Percentiles rank a stretch among this genome's conserved stretches.
Evolutionary conservation across 2,888 invertebrate genomes (phyloP).

Genomic region (Acronicta aceris): DNA sequence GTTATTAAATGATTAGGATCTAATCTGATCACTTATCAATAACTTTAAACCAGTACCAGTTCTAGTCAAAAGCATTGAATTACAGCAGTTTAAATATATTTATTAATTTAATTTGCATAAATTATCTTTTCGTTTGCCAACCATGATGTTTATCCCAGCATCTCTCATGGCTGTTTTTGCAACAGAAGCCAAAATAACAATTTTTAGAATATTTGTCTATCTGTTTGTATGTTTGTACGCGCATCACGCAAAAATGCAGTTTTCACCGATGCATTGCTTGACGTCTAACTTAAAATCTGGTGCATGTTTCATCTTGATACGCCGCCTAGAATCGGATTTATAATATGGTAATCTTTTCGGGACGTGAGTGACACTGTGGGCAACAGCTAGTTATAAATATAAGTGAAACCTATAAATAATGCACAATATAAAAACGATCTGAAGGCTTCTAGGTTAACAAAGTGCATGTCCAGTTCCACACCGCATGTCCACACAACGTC

Average conservation of each 20-base stretch:
- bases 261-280: too few relatives aligned
- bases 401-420: neutral
- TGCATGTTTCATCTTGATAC: too few relatives aligned
- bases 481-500: conserved; percentile 36
- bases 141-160: neutral
- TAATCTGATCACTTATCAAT: conserved; percentile 36
- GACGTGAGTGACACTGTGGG: too few relatives aligned
- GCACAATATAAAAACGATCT: neutral
- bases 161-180: neutral
- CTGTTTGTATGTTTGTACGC: too few relatives aligned
- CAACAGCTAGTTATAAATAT: too few relatives aligned
- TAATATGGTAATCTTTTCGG: too few relatives aligned
- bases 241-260: too few relatives aligned
- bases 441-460: conserved; percentile 17
- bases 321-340: too few relatives aligned
- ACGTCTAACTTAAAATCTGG: too few relatives aligned
- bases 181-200: too few relatives aligned
- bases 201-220: too few relatives aligned
- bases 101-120: conserved; percentile 25
- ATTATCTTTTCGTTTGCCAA: conserved; percentile 14
- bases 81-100: conserved; percentile 21
- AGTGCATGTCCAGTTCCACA: conserved; percentile 27
- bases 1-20: conserved; percentile 51
- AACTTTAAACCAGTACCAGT: conserved; percentile 22
- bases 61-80: conserved; percentile 20